Evolutionary conservation across 2,797 vertebrate genomes (phyloP), one percentile per base, ranked within the genome.

Genomic region (Decapterus maruadsi): DNA sequence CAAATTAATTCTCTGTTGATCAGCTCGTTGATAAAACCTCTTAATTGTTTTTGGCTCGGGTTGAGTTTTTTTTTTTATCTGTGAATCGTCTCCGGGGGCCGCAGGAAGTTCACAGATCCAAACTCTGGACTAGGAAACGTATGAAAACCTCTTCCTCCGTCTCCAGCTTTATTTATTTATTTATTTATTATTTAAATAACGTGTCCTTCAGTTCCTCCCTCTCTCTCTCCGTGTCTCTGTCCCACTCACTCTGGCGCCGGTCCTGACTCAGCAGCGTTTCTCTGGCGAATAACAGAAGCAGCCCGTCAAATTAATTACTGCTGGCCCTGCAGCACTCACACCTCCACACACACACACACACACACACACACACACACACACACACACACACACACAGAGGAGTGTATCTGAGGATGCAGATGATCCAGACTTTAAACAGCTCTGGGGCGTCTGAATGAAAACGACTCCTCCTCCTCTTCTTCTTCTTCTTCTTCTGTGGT

Each of bases 291-390:
- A 83, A 76, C 73, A 75, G 19, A 79, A 80, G 4, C 69, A 81
- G 78, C 51, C 67, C 61, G 59, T 83, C 77, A 68, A 61, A 86
- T 89, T 81, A 82, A 89, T 86, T 84, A 84, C 76, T 40, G 68
- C 59, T 26, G 70, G 65, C 70, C 81, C 82, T 34, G 73, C 71
- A 81, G 82, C 66, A 3, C 11, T 46, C 9, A 0, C 40, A 71
- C 38, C 57, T 40, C 70, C n/a, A 31, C 36, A 55, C 63, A 46
- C 68, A 46, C 68, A 38, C 69, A 14, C 50, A 40, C 57, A 61
- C 46, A 50, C 38, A 6, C 36, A 75, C 19, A 22, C n/a, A 20
- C 46, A 50, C 63, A 46, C 75, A 43, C 46, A 50, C 63, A 51
- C 75, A 43, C 69, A 17, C 50, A 43, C 63, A 36, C 50, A 2